These are phyloP conservation scores for Brachionichthys hirsutus DNA, from an alignment of 2,113 vertebrate genomes.

Conservation along the genomic window DNA sequence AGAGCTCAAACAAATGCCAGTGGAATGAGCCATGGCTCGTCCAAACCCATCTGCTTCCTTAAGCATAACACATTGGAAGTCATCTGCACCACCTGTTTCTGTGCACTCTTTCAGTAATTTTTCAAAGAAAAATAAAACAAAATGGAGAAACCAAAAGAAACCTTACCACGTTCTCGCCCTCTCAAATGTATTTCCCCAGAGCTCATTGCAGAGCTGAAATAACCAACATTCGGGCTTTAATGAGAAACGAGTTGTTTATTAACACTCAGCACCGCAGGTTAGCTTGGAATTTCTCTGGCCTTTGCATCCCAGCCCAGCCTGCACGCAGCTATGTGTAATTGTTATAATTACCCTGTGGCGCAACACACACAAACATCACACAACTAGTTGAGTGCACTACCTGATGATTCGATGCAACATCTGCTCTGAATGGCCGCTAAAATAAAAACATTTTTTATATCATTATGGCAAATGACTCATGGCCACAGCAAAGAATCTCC, in stretches of 20 bases:
- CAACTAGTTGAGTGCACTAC: slow-evolving; percentile 4
- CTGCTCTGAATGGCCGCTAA: slow-evolving; percentile 8
- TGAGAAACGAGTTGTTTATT: too few species aligned
- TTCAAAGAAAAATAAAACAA: slow-evolving; percentile 33
- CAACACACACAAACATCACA: not conserved
- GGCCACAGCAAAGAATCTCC: slow-evolving; percentile 25
- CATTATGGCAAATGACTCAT: slow-evolving; percentile 18
- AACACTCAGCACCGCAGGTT: too few species aligned
- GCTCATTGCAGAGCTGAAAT: too few species aligned
- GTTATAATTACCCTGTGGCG: not conserved
- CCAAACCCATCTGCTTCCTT: not conserved
- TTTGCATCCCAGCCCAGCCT: too few species aligned
- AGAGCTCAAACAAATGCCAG: slow-evolving; percentile 14
- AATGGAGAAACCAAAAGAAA: not conserved
- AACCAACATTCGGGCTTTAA: too few species aligned
- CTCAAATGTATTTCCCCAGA: too few species aligned
- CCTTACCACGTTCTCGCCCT: too few species aligned
- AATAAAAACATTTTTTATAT: slow-evolving; percentile 13
- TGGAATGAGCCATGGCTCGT: not conserved
- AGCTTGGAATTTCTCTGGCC: too few species aligned
- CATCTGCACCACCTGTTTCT: not conserved
- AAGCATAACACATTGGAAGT: not conserved
- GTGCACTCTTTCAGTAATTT: slow-evolving; percentile 4
- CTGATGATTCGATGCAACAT: slow-evolving; percentile 16
- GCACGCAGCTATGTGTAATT: too few species aligned